Conservation (phyloP, 2,797 vertebrate genomes). For the Neoniphon sammara region DNA sequence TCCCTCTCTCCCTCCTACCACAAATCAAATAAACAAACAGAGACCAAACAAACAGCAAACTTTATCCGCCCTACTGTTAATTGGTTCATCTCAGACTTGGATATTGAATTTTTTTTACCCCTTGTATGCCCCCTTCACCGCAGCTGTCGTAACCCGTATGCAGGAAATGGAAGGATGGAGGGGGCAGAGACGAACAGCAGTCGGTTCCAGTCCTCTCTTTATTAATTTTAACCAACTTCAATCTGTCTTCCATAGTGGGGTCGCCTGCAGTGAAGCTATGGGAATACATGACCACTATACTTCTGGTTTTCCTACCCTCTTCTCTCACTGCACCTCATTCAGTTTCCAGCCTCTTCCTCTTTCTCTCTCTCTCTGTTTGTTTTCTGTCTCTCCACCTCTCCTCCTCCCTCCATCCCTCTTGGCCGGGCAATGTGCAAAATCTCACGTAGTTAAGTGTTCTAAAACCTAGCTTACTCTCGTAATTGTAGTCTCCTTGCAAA, state of each 20-base stretch:
- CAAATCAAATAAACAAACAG: slow-evolving; percentile 75
- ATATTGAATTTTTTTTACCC: slow-evolving; percentile 42
- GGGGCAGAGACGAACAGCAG: slow-evolving; percentile 43
- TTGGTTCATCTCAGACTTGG: slow-evolving; percentile 62
- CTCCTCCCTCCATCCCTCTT: slow-evolving; percentile 49
- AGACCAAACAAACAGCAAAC: slow-evolving; percentile 65
- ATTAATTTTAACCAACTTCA: slow-evolving; percentile 56
- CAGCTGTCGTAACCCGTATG: slow-evolving; percentile 32
- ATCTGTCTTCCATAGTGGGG: slow-evolving; percentile 44
- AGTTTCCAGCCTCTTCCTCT: not conserved
- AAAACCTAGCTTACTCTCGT: slow-evolving; percentile 89
- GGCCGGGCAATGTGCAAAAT: slow-evolving; percentile 87
- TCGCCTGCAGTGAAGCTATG: slow-evolving; percentile 56
- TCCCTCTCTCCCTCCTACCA: slow-evolving; percentile 49
- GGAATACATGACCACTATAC: slow-evolving; percentile 72
- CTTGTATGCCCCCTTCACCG: slow-evolving; percentile 29
- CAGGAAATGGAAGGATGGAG: slow-evolving; percentile 35
- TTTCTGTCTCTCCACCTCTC: slow-evolving; percentile 15
- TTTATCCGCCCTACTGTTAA: slow-evolving; percentile 55
- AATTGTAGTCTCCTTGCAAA: slow-evolving; percentile 99
- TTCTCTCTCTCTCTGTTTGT: slow-evolving; percentile 16
- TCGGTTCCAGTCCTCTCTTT: slow-evolving; percentile 37
- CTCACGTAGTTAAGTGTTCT: slow-evolving; percentile 73
- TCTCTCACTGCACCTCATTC: slow-evolving; percentile 37
- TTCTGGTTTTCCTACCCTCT: slow-evolving; percentile 17